Evolutionary conservation across 2,888 invertebrate species (phyloP).

Genomic region (Acrobasis consociella): DNA sequence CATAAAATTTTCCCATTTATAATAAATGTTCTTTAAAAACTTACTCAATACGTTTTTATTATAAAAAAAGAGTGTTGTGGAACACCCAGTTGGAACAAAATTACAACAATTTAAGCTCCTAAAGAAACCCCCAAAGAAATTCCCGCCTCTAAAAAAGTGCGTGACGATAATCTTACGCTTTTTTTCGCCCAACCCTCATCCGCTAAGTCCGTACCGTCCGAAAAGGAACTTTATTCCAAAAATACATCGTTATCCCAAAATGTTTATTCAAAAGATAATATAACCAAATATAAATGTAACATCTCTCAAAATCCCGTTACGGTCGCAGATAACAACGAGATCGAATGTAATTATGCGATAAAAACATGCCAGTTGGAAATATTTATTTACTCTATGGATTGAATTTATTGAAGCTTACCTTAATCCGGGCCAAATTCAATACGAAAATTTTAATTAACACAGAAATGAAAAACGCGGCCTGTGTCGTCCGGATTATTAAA

Average conservation of each 20-base stretch:
- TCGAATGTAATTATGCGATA: conserved; percentile 22
- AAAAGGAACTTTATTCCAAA: too few species aligned
- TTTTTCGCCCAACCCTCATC: too few species aligned
- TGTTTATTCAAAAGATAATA: background rate
- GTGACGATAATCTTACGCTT: too few species aligned
- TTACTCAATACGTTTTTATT: too few species aligned
- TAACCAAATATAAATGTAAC: background rate
- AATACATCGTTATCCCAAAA: background rate
- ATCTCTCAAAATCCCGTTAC: background rate
- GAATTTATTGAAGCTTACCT: conserved; percentile 46
- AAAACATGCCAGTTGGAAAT: conserved; percentile 25
- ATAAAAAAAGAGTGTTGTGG: too few species aligned
- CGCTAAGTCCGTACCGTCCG: too few species aligned
- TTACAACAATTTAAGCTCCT: too few species aligned
- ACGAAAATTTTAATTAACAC: conserved; percentile 60
- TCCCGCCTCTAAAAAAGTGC: too few species aligned
- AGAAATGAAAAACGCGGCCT: conserved; percentile 43
- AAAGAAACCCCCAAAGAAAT: too few species aligned
- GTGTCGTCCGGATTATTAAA: conserved; percentile 38
- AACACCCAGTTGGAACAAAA: too few species aligned
- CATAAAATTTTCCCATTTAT: too few species aligned
- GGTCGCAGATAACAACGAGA: conserved; percentile 2
- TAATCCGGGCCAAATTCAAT: conserved; percentile 44
- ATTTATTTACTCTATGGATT: conserved; percentile 40
- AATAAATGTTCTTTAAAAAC: too few species aligned